Evolutionary conservation across 1,140 invertebrate species (phyloP).

Genomic region (Rhynchophorus ferrugineus): DNA sequence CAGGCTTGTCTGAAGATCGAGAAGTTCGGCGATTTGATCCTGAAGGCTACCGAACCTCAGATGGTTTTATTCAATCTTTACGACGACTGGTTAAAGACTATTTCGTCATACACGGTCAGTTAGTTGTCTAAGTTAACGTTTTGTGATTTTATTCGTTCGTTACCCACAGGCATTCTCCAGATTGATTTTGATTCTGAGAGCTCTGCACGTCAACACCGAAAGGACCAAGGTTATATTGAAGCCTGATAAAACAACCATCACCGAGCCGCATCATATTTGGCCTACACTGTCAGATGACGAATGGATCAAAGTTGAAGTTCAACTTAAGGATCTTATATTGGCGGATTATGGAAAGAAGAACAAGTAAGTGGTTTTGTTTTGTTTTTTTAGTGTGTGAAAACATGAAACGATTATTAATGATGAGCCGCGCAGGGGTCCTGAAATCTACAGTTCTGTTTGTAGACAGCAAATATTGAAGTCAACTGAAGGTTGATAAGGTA

Average conservation of each 20-base stretch:
- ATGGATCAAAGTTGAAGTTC: constrained; percentile 99
- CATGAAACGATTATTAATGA: constrained; percentile 39
- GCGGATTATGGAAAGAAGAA: constrained; percentile 99
- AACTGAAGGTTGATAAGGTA: constrained; percentile 8
- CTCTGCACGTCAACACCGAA: constrained; percentile 98
- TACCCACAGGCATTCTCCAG: constrained; percentile 87
- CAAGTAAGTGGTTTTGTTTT: constrained; percentile 54
- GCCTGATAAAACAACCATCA: constrained; percentile 97
- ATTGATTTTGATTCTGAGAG: constrained; percentile 91
- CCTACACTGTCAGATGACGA: constrained; percentile 95
- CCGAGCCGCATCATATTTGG: constrained; percentile 99
- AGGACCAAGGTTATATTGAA: constrained; percentile 97
- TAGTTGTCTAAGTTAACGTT: constrained; percentile 9
- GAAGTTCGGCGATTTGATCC: constrained; percentile 97
- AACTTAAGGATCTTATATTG: constrained; percentile 95
- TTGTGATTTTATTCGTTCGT: constrained; percentile 15
- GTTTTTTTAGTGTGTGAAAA: constrained; percentile 50
- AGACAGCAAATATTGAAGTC: constrained; percentile 36
- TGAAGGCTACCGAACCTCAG: constrained; percentile 99
- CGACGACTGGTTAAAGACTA: constrained; percentile 98
- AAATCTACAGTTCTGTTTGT: constrained; percentile 48
- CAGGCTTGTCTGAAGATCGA: constrained; percentile 98
- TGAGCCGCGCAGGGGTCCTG: constrained; percentile 64
- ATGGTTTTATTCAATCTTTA: constrained; percentile 99
- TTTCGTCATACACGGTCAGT: constrained; percentile 80